A percentile compares a stretch with the other conserved stretches of the same genome.
phyloP scores from a whole-genome alignment of 2,888 invertebrate species.

The Scaptomyza polygonia region DNA sequence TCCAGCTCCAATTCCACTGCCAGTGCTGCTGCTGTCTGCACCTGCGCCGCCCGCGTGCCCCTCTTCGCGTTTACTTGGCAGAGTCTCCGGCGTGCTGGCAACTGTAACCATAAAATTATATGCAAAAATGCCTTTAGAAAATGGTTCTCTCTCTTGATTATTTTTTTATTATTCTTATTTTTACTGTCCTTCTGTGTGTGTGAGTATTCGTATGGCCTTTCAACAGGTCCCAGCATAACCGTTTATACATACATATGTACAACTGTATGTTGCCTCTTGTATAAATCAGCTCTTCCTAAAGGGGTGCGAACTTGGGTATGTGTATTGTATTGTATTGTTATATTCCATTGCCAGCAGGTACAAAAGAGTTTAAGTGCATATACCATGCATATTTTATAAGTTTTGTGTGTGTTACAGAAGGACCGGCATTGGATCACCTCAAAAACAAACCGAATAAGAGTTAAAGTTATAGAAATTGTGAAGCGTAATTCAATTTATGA shows the following conservation, averaged over 20 bases:
- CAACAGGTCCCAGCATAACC: constrained; percentile 37
- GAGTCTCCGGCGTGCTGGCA: constrained; percentile 92
- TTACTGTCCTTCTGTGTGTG: background rate
- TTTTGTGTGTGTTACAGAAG: constrained; percentile 1
- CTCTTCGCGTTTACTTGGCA: constrained; percentile 86
- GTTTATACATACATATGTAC: constrained; percentile 1
- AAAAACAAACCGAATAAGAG: background rate
- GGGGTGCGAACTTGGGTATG: constrained; percentile 26
- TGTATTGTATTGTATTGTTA: constrained; percentile 55
- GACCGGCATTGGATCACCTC: background rate
- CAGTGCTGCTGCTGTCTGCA: constrained; percentile 27
- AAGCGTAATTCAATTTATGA: no score
- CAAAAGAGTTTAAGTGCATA: constrained; percentile 31
- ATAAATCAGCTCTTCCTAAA: constrained; percentile 31
- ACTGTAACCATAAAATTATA: constrained; percentile 87
- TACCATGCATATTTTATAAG: constrained; percentile 32
- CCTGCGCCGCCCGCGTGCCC: constrained; percentile 60
- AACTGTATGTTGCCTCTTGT: constrained; percentile 4
- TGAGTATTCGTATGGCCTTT: constrained; percentile 15
- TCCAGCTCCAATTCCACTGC: constrained; percentile 31
- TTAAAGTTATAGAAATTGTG: background rate
- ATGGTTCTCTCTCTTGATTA: constrained; percentile 6
- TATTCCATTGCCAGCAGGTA: constrained; percentile 24
- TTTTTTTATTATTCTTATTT: background rate
- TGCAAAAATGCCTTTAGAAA: constrained; percentile 38